phyloP scores from a whole-genome alignment of 1,140 invertebrate genomes.

The Ceratitis capitata region DNA sequence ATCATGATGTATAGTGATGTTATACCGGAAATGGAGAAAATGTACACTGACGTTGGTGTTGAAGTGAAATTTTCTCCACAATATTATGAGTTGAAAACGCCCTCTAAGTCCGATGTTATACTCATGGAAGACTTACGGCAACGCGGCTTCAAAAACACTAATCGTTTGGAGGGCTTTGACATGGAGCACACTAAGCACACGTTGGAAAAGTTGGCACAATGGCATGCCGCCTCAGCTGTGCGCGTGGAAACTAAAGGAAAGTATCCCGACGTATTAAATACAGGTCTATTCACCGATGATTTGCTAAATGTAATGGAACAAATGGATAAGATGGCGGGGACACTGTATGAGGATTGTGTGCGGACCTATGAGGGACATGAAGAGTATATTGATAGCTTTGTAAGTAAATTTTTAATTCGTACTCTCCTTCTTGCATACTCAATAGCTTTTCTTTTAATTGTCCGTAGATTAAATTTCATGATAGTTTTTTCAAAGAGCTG shows the following conservation, averaged over 20 bases:
- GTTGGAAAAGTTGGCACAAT: constrained; percentile 68
- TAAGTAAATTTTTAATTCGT: background rate
- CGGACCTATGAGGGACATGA: constrained; percentile 48
- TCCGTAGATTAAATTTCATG: constrained; percentile 36
- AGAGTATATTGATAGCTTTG: constrained; percentile 42
- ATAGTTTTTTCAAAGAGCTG: constrained; percentile 48
- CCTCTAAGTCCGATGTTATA: constrained; percentile 59
- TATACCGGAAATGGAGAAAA: constrained; percentile 57
- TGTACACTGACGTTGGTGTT: constrained; percentile 53
- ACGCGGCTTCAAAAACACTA: constrained; percentile 68
- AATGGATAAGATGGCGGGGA: constrained; percentile 44
- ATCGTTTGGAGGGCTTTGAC: constrained; percentile 68
- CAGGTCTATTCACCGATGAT: constrained; percentile 52
- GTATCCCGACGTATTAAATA: constrained; percentile 54
- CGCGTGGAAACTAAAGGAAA: constrained; percentile 57
- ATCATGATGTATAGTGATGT: constrained; percentile 55
- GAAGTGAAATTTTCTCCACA: constrained; percentile 54
- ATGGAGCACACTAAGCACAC: constrained; percentile 66
- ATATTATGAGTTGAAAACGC: constrained; percentile 52
- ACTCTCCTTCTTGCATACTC: background rate
- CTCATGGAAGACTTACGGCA: constrained; percentile 67
- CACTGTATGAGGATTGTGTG: constrained; percentile 48
- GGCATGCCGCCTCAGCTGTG: constrained; percentile 68
- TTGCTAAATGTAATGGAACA: constrained; percentile 42
- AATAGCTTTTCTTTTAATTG: background rate